phyloP scores from a whole-genome alignment of 1,140 invertebrate genomes.

The Drosophila parvula region DNA sequence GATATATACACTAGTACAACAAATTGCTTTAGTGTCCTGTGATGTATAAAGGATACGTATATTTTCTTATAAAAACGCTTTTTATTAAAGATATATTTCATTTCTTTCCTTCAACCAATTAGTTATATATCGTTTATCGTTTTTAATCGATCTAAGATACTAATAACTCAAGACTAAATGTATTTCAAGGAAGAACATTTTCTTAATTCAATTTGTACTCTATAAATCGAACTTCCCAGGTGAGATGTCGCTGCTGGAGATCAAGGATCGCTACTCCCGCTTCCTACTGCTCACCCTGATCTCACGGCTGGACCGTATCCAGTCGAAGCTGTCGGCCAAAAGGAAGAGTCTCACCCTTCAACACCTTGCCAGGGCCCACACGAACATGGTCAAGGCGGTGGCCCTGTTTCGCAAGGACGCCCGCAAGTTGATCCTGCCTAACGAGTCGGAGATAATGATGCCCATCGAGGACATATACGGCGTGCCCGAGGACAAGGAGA shows the following conservation, averaged over 20 bases:
- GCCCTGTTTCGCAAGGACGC: slow-evolving; percentile 79
- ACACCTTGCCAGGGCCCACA: slow-evolving; percentile 63
- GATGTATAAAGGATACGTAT: too few relatives aligned
- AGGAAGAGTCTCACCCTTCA: slow-evolving; percentile 52
- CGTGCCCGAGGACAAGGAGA: slow-evolving; percentile 71
- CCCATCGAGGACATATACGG: slow-evolving; percentile 79
- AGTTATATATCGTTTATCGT: too few relatives aligned
- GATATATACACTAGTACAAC: too few relatives aligned
- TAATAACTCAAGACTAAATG: too few relatives aligned
- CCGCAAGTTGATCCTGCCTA: slow-evolving; percentile 72
- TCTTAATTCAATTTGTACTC: too few relatives aligned
- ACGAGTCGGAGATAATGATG: slow-evolving; percentile 73
- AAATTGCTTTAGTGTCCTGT: too few relatives aligned
- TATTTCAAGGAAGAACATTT: too few relatives aligned
- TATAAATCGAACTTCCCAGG: background rate
- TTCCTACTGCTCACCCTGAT: slow-evolving; percentile 74
- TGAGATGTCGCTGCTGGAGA: slow-evolving; percentile 69
- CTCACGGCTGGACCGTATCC: slow-evolving; percentile 70
- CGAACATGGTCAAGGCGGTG: slow-evolving; percentile 70
- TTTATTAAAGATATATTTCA: too few relatives aligned
- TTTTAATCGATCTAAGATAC: too few relatives aligned
- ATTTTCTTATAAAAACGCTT: too few relatives aligned
- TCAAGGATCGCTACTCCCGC: slow-evolving; percentile 79
- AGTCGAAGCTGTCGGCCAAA: slow-evolving; percentile 57
- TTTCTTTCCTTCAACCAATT: too few relatives aligned